Base-by-base conservation (phyloP, 2,113 vertebrate species). In the Poecile atricapillus region DNA sequence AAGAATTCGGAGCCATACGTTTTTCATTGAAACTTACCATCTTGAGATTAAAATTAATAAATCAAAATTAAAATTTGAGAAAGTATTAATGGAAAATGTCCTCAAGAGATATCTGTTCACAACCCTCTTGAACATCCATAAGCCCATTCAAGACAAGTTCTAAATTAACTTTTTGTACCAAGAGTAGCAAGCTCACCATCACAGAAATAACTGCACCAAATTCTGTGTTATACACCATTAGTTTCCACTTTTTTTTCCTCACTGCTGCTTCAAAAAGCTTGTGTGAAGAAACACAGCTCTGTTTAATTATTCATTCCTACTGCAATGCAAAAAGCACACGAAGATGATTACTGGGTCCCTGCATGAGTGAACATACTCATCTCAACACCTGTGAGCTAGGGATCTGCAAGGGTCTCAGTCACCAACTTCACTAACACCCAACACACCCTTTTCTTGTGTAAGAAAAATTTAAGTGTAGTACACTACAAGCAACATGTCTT, bases 381-480 rank as follows among this genome's bases (percentile, higher is more conserved):
- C 5, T 3, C 31, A 62, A 4, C 14, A 43, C 25, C 23, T 52
- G 13, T 21, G 33, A 64, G 65, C 8, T 24, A 25, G 9, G 37
- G 20, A 83, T 49, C 31, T 69, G 56, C 77, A 79, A 82, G 7
- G 18, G 37, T 44, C 33, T 81, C 60, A 25, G 20, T 47, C 31
- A 59, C 1, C 1, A 16, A 22, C 24, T 37, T 73, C 11, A 59
- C 28, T 65, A 87, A 83, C 3, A 3, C 2, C 4, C 39, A 76
- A 69, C 5, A 73, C 0, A 1, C 10, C 47, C 41, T 64, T 74
- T 11, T 87, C 37, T 58, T 0, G 2, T 33, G 27, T 11, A 46
- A 80, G 50, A 69, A 91, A 39, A 68, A 53, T 24, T 55, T 70
- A 39, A 0, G 0, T 20, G 23, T 7, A 30, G n/a, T 28, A 56